Evolutionary conservation across 2,113 vertebrate species (phyloP).

Genomic region (Ovibos moschatus): DNA sequence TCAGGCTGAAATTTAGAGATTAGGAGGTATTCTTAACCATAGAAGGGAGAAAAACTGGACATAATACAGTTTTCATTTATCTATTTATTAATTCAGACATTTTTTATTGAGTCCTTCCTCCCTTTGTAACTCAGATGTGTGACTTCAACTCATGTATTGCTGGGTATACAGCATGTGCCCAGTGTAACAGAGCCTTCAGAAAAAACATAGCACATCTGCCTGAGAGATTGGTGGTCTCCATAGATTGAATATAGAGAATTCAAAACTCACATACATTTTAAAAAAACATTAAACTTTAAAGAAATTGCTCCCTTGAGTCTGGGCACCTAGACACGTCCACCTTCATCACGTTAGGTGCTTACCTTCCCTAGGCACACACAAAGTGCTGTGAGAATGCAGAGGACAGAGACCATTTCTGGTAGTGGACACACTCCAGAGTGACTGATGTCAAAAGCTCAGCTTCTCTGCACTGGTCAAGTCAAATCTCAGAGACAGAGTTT

Average conservation of each 20-base stretch:
- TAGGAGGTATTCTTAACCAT: neutral
- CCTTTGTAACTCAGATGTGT: neutral
- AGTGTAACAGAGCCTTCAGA: neutral
- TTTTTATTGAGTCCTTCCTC: neutral
- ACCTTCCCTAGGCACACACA: neutral
- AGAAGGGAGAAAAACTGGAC: neutral
- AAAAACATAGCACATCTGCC: neutral
- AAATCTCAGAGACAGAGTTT: neutral
- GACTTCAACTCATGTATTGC: neutral
- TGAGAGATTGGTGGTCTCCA: neutral
- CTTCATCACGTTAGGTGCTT: neutral
- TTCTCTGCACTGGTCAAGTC: neutral
- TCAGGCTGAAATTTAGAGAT: too few species aligned
- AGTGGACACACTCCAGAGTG: neutral
- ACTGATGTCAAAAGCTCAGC: neutral
- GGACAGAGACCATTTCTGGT: neutral
- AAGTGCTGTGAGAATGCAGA: neutral
- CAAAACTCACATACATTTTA: neutral
- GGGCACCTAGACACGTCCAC: neutral
- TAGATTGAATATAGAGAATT: neutral
- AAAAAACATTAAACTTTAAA: neutral
- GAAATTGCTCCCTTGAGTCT: neutral
- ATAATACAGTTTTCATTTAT: neutral
- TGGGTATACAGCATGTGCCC: accelerated
- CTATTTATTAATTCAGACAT: neutral